phyloP scores from a whole-genome alignment of 2,797 vertebrate genomes.

The Lithobates sylvaticus region DNA sequence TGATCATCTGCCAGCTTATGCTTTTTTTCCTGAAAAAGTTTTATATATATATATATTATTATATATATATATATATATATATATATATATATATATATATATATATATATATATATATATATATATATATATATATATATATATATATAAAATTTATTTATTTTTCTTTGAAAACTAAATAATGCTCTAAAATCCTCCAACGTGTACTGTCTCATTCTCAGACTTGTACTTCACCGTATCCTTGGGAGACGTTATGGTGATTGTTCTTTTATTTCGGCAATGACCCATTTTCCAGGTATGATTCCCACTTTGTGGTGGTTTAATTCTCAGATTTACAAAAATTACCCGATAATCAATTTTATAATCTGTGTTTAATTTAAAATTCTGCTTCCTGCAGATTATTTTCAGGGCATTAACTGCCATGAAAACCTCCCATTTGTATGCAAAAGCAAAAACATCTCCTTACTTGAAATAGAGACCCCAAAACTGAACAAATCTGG shows the following conservation, averaged over 20 bases:
- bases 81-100: too few relatives aligned
- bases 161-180: too few relatives aligned
- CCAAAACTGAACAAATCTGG: conserved; percentile 72
- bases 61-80: too few relatives aligned
- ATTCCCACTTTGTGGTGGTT: not conserved
- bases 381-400: conserved; percentile 67
- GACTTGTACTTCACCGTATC: conserved; percentile 2
- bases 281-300: conserved; percentile 11
- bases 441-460: conserved; percentile 87
- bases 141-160: too few relatives aligned
- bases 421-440: conserved; percentile 82
- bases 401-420: conserved; percentile 70
- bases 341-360: not conserved
- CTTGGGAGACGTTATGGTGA: not conserved
- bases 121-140: too few relatives aligned
- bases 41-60: too few relatives aligned
- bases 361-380: not conserved
- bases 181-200: not conserved
- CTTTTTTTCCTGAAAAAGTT: too few relatives aligned
- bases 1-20: too few relatives aligned
- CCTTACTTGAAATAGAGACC: conserved; percentile 82
- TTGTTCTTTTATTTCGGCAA: not conserved
- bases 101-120: too few relatives aligned
- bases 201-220: not conserved
- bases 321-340: not conserved